Percentiles rank a stretch among this genome's conserved stretches.
Conservation (phyloP, 2,113 vertebrate genomes). For the Chamaea fasciata region DNA sequence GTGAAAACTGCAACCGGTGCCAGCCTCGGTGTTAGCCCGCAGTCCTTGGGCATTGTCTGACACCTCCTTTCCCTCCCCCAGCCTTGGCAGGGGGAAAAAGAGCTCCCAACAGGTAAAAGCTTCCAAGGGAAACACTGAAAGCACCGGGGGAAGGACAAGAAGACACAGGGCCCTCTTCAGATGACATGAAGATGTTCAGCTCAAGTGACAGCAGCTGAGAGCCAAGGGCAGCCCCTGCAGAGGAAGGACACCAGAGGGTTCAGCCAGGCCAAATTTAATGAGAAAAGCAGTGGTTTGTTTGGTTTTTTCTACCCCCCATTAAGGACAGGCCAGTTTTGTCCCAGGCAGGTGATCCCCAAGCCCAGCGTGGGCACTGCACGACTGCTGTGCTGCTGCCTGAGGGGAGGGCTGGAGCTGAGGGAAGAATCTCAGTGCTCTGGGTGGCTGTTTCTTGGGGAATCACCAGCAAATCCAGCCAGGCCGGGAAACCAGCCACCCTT, state of each 20-base stretch:
- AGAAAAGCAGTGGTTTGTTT: rapidly evolving
- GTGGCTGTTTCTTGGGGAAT: neutral
- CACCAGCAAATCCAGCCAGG: neutral
- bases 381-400: neutral
- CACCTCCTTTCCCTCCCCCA: neutral
- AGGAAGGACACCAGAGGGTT: neutral
- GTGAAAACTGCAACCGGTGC: rapidly evolving
- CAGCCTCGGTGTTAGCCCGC: neutral
- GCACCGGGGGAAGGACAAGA: neutral
- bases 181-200: neutral
- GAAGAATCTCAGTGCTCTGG: neutral
- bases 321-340: neutral
- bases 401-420: neutral
- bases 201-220: neutral
- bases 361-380: no score
- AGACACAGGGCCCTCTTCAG: neutral
- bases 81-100: neutral
- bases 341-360: rapidly evolving
- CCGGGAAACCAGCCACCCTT: neutral
- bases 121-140: neutral
- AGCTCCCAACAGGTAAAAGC: neutral
- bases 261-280: neutral
- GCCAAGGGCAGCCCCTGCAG: neutral
- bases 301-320: no score
- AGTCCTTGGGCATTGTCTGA: neutral